A percentile compares a stretch with the other conserved stretches of the same genome.
phyloP scores from a whole-genome alignment of 2,113 vertebrate genomes.

The Zosterops hypoxanthus region DNA sequence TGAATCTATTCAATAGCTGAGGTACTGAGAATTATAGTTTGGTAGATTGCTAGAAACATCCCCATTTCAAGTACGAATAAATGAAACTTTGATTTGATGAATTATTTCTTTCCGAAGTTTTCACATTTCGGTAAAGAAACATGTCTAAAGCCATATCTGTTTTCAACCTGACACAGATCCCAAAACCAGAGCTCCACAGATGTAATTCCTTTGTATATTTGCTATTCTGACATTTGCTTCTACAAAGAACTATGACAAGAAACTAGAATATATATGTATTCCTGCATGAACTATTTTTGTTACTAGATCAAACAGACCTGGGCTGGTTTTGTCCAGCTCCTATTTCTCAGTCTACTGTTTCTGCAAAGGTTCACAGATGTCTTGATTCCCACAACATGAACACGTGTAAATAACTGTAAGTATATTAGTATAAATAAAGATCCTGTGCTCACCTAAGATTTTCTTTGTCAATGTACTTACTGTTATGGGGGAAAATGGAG shows the following conservation, averaged over 20 bases:
- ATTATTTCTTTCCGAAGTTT: not conserved
- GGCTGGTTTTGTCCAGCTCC: not conserved
- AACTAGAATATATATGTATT: not conserved
- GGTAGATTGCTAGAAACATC: not conserved
- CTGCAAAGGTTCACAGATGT: not conserved
- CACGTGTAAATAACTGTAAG: not conserved
- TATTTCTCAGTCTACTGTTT: not conserved
- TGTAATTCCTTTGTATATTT: not conserved
- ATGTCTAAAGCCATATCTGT: fast-evolving
- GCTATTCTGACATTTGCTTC: not conserved
- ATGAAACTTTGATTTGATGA: not conserved
- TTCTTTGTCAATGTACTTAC: not conserved
- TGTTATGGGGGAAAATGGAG: fast-evolving
- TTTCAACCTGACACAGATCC: not conserved
- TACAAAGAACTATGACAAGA: not conserved
- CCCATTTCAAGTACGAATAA: not conserved
- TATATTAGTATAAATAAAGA: not conserved
- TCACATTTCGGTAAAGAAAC: not conserved
- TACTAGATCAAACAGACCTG: not conserved
- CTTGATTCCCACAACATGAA: not conserved
- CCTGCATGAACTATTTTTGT: not conserved
- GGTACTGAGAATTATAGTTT: not conserved
- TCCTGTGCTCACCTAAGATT: not conserved
- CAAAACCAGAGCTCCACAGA: not conserved
- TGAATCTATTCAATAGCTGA: not conserved